Conservation (phyloP, 2,888 invertebrate species). For the Calephelis perditalis region DNA sequence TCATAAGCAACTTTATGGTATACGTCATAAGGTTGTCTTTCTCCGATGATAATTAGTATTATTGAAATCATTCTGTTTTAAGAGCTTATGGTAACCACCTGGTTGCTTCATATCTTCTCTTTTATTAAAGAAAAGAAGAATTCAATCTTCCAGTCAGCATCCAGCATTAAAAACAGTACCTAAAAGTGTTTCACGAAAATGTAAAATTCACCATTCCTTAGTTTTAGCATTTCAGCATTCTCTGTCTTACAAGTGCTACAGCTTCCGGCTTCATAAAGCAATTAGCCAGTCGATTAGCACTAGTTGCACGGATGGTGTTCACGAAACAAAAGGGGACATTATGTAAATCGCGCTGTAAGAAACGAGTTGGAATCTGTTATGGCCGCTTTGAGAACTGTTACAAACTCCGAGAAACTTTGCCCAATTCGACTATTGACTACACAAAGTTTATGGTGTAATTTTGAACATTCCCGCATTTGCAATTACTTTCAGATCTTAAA, state of each 20-base stretch:
- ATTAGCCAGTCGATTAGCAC: conserved; percentile 24
- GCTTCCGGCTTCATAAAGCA: conserved; percentile 12
- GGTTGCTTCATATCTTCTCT: too few relatives aligned
- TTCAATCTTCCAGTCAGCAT: too few relatives aligned
- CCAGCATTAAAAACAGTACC: too few relatives aligned
- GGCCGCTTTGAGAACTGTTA: conserved; percentile 23
- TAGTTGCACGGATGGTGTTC: conserved; percentile 8
- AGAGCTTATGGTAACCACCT: too few relatives aligned
- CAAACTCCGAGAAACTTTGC: conserved; percentile 24
- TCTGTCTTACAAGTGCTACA: neutral
- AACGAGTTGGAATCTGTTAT: conserved; percentile 26
- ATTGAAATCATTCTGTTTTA: too few relatives aligned
- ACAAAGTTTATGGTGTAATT: neutral
- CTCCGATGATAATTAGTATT: too few relatives aligned
- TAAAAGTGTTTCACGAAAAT: too few relatives aligned
- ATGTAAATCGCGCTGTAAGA: conserved; percentile 25
- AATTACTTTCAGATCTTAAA: neutral
- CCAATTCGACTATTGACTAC: conserved; percentile 1
- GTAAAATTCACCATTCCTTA: too few relatives aligned
- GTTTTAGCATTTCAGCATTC: too few relatives aligned
- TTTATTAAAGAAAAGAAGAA: too few relatives aligned
- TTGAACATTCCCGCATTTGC: neutral
- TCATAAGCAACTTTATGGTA: too few relatives aligned
- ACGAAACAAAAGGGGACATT: conserved; percentile 19
- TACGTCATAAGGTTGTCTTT: too few relatives aligned